These are phyloP conservation scores for Meles meles DNA, from an alignment of 2,113 vertebrate species.

Conservation along the genomic window DNA sequence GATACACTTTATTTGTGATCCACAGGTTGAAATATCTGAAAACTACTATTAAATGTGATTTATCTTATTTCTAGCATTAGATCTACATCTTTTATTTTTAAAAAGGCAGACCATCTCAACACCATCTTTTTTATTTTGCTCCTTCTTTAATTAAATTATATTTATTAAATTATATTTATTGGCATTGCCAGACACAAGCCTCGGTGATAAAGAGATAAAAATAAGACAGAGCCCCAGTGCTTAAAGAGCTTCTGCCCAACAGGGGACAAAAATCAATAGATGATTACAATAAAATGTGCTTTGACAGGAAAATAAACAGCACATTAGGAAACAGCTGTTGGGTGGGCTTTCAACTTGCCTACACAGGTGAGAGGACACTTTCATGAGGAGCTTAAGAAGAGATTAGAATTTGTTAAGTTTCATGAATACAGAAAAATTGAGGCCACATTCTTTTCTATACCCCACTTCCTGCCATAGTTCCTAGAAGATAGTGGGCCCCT, in stretches of 20 bases:
- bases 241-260: background rate
- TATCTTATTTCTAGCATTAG: background rate
- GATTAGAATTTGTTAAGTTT: background rate
- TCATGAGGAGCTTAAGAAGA: background rate
- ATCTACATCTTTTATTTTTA: background rate
- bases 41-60: background rate
- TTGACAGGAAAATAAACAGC: background rate
- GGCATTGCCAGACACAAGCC: background rate
- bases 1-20: background rate
- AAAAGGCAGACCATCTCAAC: background rate
- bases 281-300: background rate
- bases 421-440: background rate
- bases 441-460: background rate
- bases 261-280: background rate
- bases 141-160: conserved; percentile 18
- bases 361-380: background rate
- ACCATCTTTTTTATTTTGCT: background rate
- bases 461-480: background rate
- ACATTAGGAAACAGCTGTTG: background rate
- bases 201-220: background rate
- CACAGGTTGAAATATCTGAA: conserved; percentile 26
- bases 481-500: background rate
- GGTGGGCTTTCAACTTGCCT: background rate
- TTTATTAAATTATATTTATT: background rate
- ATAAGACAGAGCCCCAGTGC: background rate